Base-by-base conservation (phyloP, 2,888 invertebrate genomes). In the Andricus quercusramuli region DNA sequence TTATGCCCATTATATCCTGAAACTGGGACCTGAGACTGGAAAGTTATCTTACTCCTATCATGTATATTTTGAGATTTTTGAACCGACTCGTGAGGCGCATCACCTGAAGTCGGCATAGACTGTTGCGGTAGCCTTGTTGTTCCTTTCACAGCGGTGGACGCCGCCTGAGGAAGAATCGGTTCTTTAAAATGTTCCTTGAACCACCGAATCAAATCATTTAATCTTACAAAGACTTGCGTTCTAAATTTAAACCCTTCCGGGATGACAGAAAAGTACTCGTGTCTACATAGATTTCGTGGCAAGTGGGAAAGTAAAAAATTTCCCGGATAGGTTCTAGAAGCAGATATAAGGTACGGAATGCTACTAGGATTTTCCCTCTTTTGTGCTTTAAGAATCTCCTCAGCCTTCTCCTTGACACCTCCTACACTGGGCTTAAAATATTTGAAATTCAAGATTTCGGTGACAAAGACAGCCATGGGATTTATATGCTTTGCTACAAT, bases 111-210 rank as follows among this genome's bases (percentile, higher is more conserved):
- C 89, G 95, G 93, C 78, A 94, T 94, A 89, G 94, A 93, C 32
- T 94, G 94, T 83, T 94, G 95, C 0, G 95, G 95, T 67, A 95
- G 95, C 88, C 95, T 94, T 84, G 92, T 91, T 32, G 93, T 93
- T 59, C 94, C 94, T 85, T 96, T 94, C 4, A 96, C 96, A 11
- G 96, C 96, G 77, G 96, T 95, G 1, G 95, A 96, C 9, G 96
- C 96, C 47, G 94, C 94, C 79, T 90, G 90, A 20, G 94, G 94
- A 0, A 97, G 97, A 74, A 97, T 94, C 0, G 98, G 97, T 90
- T 99, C 98, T 85, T 97, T 94, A 94, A 98, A 99, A 92, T 99
- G 98, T 93, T 98, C 98, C 92, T 99, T 99, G 93, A 99, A 99
- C 99, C 99, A 99, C 84, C 97, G 96, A 88, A 99, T 94, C 83